These are phyloP conservation scores for Cyprinodon brontotheroides DNA, from an alignment of 2,113 vertebrate species.

Conservation along the genomic window DNA sequence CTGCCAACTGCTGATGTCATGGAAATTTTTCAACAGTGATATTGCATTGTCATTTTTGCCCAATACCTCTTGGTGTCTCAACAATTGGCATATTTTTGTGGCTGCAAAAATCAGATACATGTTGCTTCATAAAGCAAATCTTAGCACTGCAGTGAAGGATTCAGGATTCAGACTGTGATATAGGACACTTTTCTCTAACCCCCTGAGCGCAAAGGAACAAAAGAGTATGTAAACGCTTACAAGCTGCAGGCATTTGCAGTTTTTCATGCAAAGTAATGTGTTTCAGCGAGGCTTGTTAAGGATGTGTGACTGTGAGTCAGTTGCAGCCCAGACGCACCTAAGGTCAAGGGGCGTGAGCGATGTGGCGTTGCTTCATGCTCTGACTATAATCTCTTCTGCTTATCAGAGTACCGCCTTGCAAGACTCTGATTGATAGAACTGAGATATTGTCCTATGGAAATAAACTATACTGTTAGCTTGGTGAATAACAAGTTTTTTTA, in stretches of 20 bases:
- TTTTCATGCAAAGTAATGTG: constrained; percentile 26
- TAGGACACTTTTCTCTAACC: constrained; percentile 13
- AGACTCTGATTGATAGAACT: neutral
- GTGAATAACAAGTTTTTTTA: too few relatives aligned
- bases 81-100: neutral
- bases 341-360: constrained; percentile 22
- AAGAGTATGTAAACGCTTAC: constrained; percentile 3
- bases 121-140: constrained; percentile 22
- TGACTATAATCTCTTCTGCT: constrained; percentile 38
- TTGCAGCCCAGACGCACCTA: constrained; percentile 17
- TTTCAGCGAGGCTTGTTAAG: constrained; percentile 43
- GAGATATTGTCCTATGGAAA: constrained; percentile 4
- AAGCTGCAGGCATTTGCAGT: constrained; percentile 17
- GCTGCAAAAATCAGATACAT: neutral
- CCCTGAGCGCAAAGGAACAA: constrained; percentile 16
- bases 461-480: neutral
- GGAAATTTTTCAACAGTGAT: too few relatives aligned
- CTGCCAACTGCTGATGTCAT: too few relatives aligned
- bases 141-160: constrained; percentile 16
- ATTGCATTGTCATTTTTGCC: too few relatives aligned
- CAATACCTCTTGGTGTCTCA: too few relatives aligned
- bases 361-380: constrained; percentile 37
- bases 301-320: constrained; percentile 68
- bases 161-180: constrained; percentile 40
- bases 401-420: constrained; percentile 27